Evolutionary conservation across 2,888 invertebrate genomes (phyloP), one percentile per base, ranked within the genome.

Genomic region (Nomada fucata): DNA sequence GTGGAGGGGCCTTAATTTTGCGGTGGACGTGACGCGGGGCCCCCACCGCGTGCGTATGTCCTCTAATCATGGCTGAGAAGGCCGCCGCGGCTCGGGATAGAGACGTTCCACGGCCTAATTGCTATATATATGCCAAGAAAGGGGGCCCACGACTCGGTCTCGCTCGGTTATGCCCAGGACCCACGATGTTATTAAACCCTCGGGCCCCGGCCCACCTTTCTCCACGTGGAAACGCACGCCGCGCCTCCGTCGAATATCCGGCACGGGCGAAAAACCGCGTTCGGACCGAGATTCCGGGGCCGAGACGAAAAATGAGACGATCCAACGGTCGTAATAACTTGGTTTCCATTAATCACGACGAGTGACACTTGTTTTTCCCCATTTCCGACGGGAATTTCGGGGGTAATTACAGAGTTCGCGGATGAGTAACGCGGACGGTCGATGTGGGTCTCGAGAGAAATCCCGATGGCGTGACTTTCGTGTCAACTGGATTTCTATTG

Each of bases 51-150:
- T 87, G 87, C 82, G 84, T 87, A 89, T 85, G 90, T 91, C 91
- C 91, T 92, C 91, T 92, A 92, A 92, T 92, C 92, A 91, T 90
- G 90, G 84, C 78, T 89, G 88, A 87, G 88, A 90, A 91, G 90
- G 90, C 91, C 91, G 91, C 89, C 90, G 78, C 82, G 83, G 84
- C 74, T 72, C 85, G 78, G 88, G 89, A 92, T 92, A 91, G 90
- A 92, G 91, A 92, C 89, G 91, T 92, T 90, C 90, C 89, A 87
- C 88, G 86, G 85, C 89, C 90, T 92, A 91, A 92, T 92, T 92
- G 91, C 92, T 90, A 88, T 89, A 90, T 91, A 89, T 90, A 87
- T 89, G 88, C 88, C 85, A 85, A 76, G 78, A 82, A 82, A 80
- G 82, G 59, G 80, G 70, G 63, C 73, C 82, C 78, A 61, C 71